phyloP scores from a whole-genome alignment of 2,797 vertebrate species.

The Sebastolobus altivelis region DNA sequence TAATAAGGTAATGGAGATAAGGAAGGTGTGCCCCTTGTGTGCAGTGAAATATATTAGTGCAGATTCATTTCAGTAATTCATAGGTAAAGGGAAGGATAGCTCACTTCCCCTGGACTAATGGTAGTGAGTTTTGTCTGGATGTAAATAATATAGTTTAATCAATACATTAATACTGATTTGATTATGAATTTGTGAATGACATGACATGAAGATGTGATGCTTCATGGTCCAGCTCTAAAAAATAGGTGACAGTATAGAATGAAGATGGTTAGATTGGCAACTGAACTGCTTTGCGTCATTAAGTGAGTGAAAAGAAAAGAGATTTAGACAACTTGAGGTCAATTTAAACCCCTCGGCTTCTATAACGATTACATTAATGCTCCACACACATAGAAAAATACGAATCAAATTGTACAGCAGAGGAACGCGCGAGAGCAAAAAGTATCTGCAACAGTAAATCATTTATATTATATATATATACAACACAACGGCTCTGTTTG shows the following conservation, averaged over 20 bases:
- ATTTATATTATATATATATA: slow-evolving; percentile 42
- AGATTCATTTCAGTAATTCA: slow-evolving; percentile 26
- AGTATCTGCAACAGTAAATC: slow-evolving; percentile 39
- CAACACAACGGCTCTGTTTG: slow-evolving; percentile 62
- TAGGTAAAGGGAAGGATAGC: background rate
- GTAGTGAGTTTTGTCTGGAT: background rate
- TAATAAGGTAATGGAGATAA: slow-evolving; percentile 47
- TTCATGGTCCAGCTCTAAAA: background rate
- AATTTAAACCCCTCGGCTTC: slow-evolving; percentile 16
- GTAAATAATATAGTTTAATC: background rate
- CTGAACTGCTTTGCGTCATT: background rate
- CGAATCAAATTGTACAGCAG: slow-evolving; percentile 25
- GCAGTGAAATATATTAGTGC: slow-evolving; percentile 29
- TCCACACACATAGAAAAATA: slow-evolving; percentile 32
- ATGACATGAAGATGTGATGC: background rate
- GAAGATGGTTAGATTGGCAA: background rate
- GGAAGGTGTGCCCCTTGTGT: slow-evolving; percentile 23
- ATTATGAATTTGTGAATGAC: background rate
- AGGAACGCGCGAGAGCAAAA: slow-evolving; percentile 25
- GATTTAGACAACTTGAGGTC: background rate
- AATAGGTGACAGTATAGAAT: background rate
- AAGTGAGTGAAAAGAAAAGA: background rate
- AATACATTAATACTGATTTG: background rate
- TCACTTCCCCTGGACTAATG: background rate
- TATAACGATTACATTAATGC: slow-evolving; percentile 4